Evolutionary conservation across 2,797 vertebrate genomes (phyloP), one percentile per base, ranked within the genome.

Genomic region (Dallia pectoralis): DNA sequence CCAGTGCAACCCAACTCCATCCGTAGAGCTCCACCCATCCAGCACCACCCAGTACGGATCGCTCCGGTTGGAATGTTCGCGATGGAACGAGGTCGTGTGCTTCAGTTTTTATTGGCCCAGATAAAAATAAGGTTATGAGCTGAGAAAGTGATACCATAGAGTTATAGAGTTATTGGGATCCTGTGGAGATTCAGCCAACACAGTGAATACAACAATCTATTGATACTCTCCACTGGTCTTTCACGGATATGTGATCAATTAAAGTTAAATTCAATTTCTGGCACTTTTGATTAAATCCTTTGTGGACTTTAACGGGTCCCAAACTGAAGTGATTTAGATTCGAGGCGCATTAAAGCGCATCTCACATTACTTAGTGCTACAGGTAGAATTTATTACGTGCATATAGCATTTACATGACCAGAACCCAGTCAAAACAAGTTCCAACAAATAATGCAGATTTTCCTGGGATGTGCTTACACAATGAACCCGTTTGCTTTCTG

Each of bases 91-190:
- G 18, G 49, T 6, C 49, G n/a, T 53, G 18, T 53, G 6, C n/a
- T 53, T 49, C 48, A 49, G n/a, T 49, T 49, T 49, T 18, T 22
- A 53, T 19, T n/a, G n/a, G 53, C 53, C 48, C n/a, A 22, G 53
- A 25, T 8, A 56, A 5, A 25, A 73, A 79, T 18, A 56, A 56
- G 69, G n/a, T 61, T 36, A 70, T 0, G 22, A 62, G 56, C 1
- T 40, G 12, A 30, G 66, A 32, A 62, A 68, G 51, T 56, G 27
- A 49, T 44, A 44, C 11, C 25, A n/a, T n/a, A n/a, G n/a, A n/a
- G 5, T 69, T 51, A 75, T 53, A 72, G 67, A 36, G 44, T 77
- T n/a, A 69, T n/a, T 7, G 71, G 25, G 27, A 76, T 27, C 74
- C 61, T 25, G n/a, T 61, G 68, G 16, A 49, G 4, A 62, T 62